Evolutionary conservation across 2,797 vertebrate species (phyloP), one percentile per base, ranked within the genome.

Genomic region (Varecia variegata): DNA sequence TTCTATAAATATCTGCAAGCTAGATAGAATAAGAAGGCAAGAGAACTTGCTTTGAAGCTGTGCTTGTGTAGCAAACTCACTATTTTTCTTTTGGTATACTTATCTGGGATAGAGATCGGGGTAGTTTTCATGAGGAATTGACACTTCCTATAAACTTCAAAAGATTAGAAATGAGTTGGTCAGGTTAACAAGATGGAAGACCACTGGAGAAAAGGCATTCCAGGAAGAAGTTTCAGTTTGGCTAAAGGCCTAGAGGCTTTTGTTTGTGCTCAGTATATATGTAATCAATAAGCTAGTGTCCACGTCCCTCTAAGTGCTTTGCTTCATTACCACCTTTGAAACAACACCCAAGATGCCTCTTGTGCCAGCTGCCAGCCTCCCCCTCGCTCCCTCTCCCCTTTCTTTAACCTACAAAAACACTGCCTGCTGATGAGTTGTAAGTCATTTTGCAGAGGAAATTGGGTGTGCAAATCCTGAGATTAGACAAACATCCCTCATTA

Each of bases 401-500:
- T 32, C 67, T 94, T 97, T 95, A 95, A 97, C 95, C 92, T 96
- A 95, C 77, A 95, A 96, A 96, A 96, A 82, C 90, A 90, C 52
- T 76, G 87, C 10, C 84, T 96, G 74, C 83, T 95, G 90, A 95
- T 93, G 92, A 43, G 93, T 56, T 93, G 47, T 96, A 85, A 97
- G 90, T 45, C 47, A 62, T 97, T 98, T 98, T 97, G n/a, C 90
- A 87, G 89, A 97, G 95, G 86, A 97, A 96, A 97, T 94, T 70
- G 43, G 88, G 47, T 93, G 67, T 97, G 52, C 77, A 86, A 93
- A 97, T 97, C 81, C 97, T 70, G 65, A 79, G 92, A 96, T 96
- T 95, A 96, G 97, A 96, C 90, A 97, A 96, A 96, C 60, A 96
- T 45, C 21, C 76, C 93, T 97, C 70, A 77, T 84, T 88, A 91